phyloP scores from a whole-genome alignment of 2,113 vertebrate genomes.

The Pygoscelis adeliae region DNA sequence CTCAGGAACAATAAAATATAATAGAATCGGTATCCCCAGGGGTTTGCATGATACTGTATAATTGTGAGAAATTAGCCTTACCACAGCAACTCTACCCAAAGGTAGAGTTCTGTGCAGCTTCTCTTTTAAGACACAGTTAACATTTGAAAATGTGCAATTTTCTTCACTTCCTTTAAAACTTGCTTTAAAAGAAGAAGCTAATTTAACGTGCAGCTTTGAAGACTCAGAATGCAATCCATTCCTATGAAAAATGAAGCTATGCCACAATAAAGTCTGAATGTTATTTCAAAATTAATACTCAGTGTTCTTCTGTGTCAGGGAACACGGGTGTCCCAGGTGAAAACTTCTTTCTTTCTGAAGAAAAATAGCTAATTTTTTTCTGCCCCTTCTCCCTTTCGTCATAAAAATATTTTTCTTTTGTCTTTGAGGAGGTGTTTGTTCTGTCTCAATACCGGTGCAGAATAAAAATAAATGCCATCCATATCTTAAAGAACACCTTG shows the following conservation, averaged over 20 bases:
- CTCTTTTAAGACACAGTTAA: neutral
- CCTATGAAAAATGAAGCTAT: neutral
- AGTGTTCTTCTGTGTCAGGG: neutral
- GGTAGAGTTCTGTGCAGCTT: neutral
- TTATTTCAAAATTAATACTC: slow-evolving; percentile 26
- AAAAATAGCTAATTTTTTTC: neutral
- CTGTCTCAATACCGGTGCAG: neutral
- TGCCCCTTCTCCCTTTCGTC: neutral
- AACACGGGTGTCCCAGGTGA: neutral
- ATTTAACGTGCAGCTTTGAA: neutral
- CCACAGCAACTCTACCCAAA: slow-evolving; percentile 2
- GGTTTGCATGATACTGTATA: slow-evolving; percentile 4
- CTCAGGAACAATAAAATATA: slow-evolving; percentile 40
- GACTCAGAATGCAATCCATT: neutral
- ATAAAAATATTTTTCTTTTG: neutral
- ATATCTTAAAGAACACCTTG: neutral
- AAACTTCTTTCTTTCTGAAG: neutral
- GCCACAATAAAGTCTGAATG: neutral
- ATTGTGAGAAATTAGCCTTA: slow-evolving; percentile 26
- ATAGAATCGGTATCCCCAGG: slow-evolving; percentile 15
- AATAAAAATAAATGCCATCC: slow-evolving; percentile 44
- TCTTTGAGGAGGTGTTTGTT: neutral
- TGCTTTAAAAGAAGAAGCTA: neutral
- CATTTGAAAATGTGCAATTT: neutral
- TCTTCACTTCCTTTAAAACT: neutral